Conservation (phyloP, 2,797 vertebrate species). For the Myotis vivesi region DNA sequence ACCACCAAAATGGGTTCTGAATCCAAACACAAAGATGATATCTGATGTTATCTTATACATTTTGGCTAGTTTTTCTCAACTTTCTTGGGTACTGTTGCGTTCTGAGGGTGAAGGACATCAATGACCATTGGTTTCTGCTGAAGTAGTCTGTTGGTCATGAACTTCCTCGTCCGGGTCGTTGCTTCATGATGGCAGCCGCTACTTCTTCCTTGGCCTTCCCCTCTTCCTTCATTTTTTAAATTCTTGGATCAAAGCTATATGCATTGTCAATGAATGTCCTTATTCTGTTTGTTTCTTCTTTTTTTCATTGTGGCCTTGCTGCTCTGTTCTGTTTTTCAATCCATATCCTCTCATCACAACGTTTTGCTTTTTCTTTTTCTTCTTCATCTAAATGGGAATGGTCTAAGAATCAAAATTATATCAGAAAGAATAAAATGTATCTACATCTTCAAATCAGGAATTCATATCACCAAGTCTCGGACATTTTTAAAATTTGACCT, state of each 20-base stretch:
- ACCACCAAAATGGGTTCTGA: no score
- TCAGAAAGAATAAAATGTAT: constrained; percentile 75
- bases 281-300: constrained; percentile 99
- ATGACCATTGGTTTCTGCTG: no score
- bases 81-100: no score
- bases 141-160: no score
- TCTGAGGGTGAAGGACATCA: no score
- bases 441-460: background rate
- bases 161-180: no score
- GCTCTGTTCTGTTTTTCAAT: constrained; percentile 98
- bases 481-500: background rate
- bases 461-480: background rate
- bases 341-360: constrained; percentile 97
- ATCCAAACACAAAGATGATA: no score
- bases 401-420: constrained; percentile 99
- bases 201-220: constrained; percentile 95
- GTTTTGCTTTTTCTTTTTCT: constrained; percentile 99
- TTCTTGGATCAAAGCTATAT: constrained; percentile 95
- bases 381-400: constrained; percentile 99
- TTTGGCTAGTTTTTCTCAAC: no score
- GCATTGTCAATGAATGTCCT: constrained; percentile 96
- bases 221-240: constrained; percentile 94
- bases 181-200: no score
- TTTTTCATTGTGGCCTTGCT: constrained; percentile 94
- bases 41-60: no score